Evolutionary conservation across 2,797 vertebrate species (phyloP).

Genomic region (Peromyscus nudipes): DNA sequence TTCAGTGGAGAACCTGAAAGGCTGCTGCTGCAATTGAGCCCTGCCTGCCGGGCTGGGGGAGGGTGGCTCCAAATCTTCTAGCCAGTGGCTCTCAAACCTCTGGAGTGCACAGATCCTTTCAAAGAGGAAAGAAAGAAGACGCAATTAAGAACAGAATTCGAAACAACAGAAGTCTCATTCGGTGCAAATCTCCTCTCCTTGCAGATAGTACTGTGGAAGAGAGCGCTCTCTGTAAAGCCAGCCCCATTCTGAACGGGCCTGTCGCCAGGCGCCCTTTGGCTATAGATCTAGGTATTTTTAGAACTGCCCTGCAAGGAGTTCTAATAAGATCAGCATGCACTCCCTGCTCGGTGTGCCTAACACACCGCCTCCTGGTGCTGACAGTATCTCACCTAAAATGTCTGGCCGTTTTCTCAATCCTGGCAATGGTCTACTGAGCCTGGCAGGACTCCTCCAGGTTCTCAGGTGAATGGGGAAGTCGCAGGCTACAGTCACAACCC

Average conservation of each 20-base stretch:
- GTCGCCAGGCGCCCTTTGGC: background rate
- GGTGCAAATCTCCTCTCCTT: background rate
- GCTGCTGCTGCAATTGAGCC: background rate
- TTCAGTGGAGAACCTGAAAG: background rate
- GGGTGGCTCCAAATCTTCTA: background rate
- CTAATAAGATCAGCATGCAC: background rate
- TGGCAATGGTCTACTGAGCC: background rate
- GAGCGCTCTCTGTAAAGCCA: background rate
- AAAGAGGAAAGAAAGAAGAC: background rate
- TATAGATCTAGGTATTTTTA: conserved; percentile 13
- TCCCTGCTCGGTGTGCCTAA: background rate
- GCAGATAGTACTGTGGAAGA: background rate
- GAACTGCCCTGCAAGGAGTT: background rate
- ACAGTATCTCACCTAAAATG: background rate
- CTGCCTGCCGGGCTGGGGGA: background rate
- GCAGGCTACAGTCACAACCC: background rate
- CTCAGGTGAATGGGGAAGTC: background rate
- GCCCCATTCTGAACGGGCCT: background rate
- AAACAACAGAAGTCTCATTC: background rate
- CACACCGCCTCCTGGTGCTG: background rate
- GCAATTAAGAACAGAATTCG: background rate
- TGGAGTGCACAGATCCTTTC: background rate
- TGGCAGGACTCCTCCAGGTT: background rate
- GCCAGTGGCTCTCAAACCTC: background rate
- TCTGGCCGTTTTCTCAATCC: background rate